Base-by-base conservation (phyloP, 2,888 invertebrate species). In the Tethea ocularis region DNA sequence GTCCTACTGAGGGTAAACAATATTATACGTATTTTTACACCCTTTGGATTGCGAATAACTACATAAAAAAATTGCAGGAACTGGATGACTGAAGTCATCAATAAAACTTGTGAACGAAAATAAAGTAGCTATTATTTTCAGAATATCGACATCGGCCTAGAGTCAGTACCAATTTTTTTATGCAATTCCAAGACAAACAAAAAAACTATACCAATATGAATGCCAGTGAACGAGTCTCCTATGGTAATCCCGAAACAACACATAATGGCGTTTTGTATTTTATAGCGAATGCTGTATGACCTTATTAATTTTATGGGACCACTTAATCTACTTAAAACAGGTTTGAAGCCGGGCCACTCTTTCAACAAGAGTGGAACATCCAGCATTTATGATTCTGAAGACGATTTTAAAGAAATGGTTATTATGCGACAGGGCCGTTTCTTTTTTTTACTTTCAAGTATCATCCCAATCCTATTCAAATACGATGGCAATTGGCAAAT, bases 271-370 rank as follows among this genome's bases (percentile, higher is more conserved):
- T 74, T 75, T 76, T 79, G 71, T 81, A 77, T 84, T 86, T 84
- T 82, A 87, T 82, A 74, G 74, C 77, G 72, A 75, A 78, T 77
- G 76, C 77, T 78, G 76, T 77, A 78, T 82, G 86, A 86, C 86
- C 88, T 90, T 88, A 89, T 90, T 90, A 88, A 86, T 87, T 89
- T 89, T 88, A 89, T 89, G 82, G 81, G 78, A 80, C 86, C 83
- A 79, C 87, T 84, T 79, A 84, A 77, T 78, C 80, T 75, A 82
- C 72, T 82, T 84, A 64, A 69, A 88, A 91, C 90, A 77, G 83
- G 91, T 91, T 90, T 85, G 60, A 66, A 69, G 64, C 61, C 63
- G 61, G 73, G 58, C 67, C 20, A 11, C 20, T n/a, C 13, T 13
- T 33, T 1, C 10, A 29, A 7, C 29, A 33, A 33, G 33, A 33